Base-by-base conservation (phyloP, 1,140 invertebrate genomes). In the Dendroctonus valens region DNA sequence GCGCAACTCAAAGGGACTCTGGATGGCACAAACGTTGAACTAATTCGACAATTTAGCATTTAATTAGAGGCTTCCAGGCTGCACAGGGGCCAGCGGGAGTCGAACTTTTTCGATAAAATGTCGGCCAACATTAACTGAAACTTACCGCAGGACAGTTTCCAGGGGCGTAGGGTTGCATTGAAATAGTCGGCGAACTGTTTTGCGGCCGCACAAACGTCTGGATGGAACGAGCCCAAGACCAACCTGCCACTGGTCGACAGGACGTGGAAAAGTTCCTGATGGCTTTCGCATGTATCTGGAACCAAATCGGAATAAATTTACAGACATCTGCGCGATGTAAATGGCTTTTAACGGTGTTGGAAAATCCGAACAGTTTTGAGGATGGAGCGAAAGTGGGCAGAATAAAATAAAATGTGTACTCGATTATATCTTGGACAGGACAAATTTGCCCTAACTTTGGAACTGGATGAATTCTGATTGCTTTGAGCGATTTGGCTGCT, bases 111-210 rank as follows among this genome's bases (percentile, higher is more conserved):
- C 26, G 26, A 26, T 26, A 26, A 26, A n/a, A 26, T 26, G 26
- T 26, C 26, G 26, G 26, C 26, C 26, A 26, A 26, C 1, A 26
- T 26, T 26, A 26, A 60, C 11, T 41, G 41, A 52, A 51, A 68
- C 69, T 73, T 72, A 78, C 76, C 65, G 70, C 65, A 15, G 76
- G 76, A 65, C 76, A 78, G 55, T 77, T n/a, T 77, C 76, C 76
- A 78, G 1, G 72, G 70, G 11, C 69, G 62, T 4, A 78, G 60
- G 8, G 72, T 70, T 5, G 63, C 65, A 59, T 78, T 78, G 41
- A 74, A 72, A 61, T 72, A 76, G 48, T 64, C 62, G n/a, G 71
- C 57, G 5, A 77, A 66, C 48, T 73, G 72, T 50, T 70, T 67
- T 40, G 71, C 70, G 6, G 70, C 59, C 7, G 69, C 55, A 59